Conservation (phyloP, 2,888 invertebrate genomes). For the Uloborus plumipes region DNA sequence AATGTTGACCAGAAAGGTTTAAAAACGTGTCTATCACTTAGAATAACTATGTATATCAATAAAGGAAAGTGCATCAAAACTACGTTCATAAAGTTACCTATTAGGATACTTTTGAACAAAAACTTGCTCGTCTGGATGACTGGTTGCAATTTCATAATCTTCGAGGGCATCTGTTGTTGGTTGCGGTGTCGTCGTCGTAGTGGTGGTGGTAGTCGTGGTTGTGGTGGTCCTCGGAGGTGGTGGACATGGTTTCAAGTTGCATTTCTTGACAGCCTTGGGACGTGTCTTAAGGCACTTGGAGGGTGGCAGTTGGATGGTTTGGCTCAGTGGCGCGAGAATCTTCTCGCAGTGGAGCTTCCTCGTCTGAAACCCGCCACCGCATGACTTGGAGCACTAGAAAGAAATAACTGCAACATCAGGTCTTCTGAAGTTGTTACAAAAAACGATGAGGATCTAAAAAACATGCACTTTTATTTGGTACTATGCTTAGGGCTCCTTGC, state of each 20-base stretch:
- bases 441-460: no score
- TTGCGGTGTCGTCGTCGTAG: not conserved
- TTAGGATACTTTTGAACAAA: slow-evolving; percentile 55
- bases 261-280: slow-evolving; percentile 83
- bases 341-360: slow-evolving; percentile 88
- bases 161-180: slow-evolving; percentile 13
- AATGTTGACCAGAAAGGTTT: no score
- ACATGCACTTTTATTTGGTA: no score
- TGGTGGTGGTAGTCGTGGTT: slow-evolving; percentile 38
- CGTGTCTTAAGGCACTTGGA: slow-evolving; percentile 79
- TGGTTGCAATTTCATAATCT: slow-evolving; percentile 3
- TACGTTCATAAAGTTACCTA: slow-evolving; percentile 7
- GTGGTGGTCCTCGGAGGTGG: slow-evolving; percentile 16
- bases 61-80: no score
- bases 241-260: slow-evolving; percentile 74
- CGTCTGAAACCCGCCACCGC: slow-evolving; percentile 91
- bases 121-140: slow-evolving; percentile 12
- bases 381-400: slow-evolving; percentile 85
- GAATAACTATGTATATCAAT: no score
- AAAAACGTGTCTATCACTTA: no score
- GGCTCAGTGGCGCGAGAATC: slow-evolving; percentile 87
- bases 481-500: no score
- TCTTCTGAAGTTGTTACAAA: no score
- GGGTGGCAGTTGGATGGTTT: slow-evolving; percentile 83
- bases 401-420: not conserved